phyloP scores from a whole-genome alignment of 2,113 vertebrate genomes.

The Rhegmatorhina hoffmannsi region DNA sequence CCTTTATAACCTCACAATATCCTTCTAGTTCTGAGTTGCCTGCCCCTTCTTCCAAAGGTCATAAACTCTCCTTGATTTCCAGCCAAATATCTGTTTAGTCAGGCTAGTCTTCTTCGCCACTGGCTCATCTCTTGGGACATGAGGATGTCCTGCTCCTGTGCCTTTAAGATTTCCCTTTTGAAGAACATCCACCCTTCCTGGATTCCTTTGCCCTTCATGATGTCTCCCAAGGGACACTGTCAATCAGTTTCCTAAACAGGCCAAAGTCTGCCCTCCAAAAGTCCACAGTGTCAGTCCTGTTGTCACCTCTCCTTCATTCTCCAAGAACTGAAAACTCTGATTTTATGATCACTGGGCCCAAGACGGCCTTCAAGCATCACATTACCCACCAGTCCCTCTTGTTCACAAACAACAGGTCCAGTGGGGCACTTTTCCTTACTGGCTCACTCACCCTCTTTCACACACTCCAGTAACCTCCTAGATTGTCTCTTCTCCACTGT shows the following conservation, averaged over 20 bases:
- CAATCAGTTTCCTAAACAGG: neutral
- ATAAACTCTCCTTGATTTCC: neutral
- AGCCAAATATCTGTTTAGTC: neutral
- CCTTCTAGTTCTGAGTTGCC: neutral
- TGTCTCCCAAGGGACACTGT: neutral
- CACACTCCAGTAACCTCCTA: neutral
- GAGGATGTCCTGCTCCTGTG: neutral
- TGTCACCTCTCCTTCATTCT: neutral
- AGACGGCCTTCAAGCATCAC: accelerated
- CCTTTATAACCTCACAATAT: neutral
- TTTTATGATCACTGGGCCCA: neutral
- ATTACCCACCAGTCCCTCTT: neutral
- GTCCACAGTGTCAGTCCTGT: neutral
- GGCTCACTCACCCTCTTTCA: neutral
- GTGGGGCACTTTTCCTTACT: neutral
- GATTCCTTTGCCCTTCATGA: neutral
- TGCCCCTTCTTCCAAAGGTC: neutral
- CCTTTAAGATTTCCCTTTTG: neutral
- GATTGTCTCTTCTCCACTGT: neutral
- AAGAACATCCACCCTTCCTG: neutral
- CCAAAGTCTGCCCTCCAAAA: neutral
- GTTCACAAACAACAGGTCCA: neutral
- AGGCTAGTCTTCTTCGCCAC: neutral
- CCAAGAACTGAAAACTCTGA: neutral
- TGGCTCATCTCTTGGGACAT: neutral